Percentiles rank a stretch among this genome's conserved stretches.
Evolutionary conservation across 2,113 vertebrate species (phyloP).

Genomic region (Oreochromis spilurus): DNA sequence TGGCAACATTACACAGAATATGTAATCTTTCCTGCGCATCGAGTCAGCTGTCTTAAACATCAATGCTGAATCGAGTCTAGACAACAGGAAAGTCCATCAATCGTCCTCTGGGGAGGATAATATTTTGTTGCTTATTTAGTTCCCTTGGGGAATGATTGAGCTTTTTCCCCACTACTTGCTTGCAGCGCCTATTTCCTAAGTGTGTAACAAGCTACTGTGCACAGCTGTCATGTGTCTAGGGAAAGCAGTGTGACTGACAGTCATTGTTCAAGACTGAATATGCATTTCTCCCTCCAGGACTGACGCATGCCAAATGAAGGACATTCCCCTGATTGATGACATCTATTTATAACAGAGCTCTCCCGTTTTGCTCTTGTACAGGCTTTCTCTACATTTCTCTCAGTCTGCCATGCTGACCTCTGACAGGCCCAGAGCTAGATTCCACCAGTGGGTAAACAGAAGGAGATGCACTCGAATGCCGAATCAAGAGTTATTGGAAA

Average conservation of each 20-base stretch:
- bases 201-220: slow-evolving; percentile 16
- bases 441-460: not conserved
- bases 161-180: not conserved
- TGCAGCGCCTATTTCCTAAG: slow-evolving; percentile 13
- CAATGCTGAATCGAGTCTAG: not conserved
- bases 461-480: not conserved
- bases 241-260: slow-evolving; percentile 53
- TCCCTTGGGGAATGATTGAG: not conserved
- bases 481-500: not conserved
- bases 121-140: slow-evolving; percentile 22
- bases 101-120: not conserved
- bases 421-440: not conserved
- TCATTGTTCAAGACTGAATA: slow-evolving; percentile 57
- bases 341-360: slow-evolving; percentile 55
- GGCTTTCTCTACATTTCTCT: not conserved
- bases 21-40: not conserved
- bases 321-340: slow-evolving; percentile 64
- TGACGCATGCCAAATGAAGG: slow-evolving; percentile 57
- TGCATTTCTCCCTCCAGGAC: slow-evolving; percentile 59
- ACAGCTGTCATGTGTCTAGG: slow-evolving; percentile 55
- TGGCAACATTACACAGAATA: not conserved
- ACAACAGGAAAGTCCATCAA: slow-evolving; percentile 31
- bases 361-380: not conserved
- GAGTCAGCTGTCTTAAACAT: not conserved
- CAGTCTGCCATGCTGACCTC: not conserved